Conservation (phyloP, 1,140 invertebrate genomes). For the Platorchestia sp. region DNA sequence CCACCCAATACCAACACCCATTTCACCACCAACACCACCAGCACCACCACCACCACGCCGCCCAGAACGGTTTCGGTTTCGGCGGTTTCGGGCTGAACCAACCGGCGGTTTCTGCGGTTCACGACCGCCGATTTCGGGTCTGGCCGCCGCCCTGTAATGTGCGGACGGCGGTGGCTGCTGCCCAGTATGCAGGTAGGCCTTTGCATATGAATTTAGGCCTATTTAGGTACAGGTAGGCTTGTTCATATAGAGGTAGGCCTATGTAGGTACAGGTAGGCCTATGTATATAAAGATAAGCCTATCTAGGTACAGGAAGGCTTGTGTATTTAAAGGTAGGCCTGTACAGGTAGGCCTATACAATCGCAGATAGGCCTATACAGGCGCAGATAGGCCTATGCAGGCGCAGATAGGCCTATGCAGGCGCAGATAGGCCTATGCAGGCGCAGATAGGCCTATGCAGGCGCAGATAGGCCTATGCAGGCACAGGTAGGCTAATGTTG, state of each 20-base stretch:
- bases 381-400: too few relatives aligned
- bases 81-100: background rate
- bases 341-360: too few relatives aligned
- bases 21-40: constrained; percentile 34
- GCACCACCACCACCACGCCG: constrained; percentile 9
- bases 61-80: background rate
- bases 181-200: constrained; percentile 29
- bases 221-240: background rate
- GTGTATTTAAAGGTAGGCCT: too few relatives aligned
- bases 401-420: too few relatives aligned
- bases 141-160: background rate
- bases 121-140: background rate
- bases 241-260: background rate
- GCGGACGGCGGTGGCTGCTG: background rate
- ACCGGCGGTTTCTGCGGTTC: background rate
- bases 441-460: too few relatives aligned
- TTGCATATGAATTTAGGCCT: too few relatives aligned
- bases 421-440: too few relatives aligned
- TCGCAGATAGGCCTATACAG: too few relatives aligned
- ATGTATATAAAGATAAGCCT: too few relatives aligned
- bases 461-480: too few relatives aligned
- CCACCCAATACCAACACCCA: background rate
- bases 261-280: background rate
- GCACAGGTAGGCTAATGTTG: too few relatives aligned
- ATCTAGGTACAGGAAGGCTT: too few relatives aligned